A percentile compares a stretch with the other conserved stretches of the same genome.
Evolutionary conservation across 53 echinoderm and acorn worm genomes (phyloP).

Genomic region (Luidia sarsii): DNA sequence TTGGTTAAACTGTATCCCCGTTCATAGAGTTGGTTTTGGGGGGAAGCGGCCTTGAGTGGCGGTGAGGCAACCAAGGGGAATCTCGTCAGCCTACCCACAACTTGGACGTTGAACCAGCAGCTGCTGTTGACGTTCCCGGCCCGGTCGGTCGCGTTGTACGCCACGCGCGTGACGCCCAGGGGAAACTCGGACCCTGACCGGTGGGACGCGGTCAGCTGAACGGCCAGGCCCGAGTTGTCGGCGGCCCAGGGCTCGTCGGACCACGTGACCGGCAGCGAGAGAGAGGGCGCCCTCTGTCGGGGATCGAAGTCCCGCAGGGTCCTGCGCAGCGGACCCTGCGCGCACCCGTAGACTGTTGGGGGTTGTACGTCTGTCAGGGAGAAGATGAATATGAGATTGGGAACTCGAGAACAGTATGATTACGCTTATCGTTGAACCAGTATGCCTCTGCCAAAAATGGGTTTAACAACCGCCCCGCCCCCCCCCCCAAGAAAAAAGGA

Average conservation of each 20-base stretch:
- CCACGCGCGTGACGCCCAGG: background rate
- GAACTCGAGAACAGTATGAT: too few species aligned
- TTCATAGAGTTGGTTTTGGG: background rate
- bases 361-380: too few species aligned
- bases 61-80: background rate
- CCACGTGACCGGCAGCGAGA: background rate
- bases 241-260: background rate
- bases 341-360: too few species aligned
- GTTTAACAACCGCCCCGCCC: too few species aligned
- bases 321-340: background rate
- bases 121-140: background rate
- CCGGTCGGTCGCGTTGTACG: conserved; percentile 8
- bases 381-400: too few species aligned
- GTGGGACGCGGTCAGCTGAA: background rate
- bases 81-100: background rate
- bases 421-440: too few species aligned
- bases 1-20: background rate
- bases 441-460: too few species aligned
- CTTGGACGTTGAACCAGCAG: background rate
- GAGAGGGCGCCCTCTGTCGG: background rate
- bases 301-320: background rate
- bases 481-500: too few species aligned
- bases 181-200: background rate
- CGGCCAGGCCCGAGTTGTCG: background rate
- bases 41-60: background rate